Evolutionary conservation across 2,888 invertebrate species (phyloP).

Genomic region (Onchidella celtica): DNA sequence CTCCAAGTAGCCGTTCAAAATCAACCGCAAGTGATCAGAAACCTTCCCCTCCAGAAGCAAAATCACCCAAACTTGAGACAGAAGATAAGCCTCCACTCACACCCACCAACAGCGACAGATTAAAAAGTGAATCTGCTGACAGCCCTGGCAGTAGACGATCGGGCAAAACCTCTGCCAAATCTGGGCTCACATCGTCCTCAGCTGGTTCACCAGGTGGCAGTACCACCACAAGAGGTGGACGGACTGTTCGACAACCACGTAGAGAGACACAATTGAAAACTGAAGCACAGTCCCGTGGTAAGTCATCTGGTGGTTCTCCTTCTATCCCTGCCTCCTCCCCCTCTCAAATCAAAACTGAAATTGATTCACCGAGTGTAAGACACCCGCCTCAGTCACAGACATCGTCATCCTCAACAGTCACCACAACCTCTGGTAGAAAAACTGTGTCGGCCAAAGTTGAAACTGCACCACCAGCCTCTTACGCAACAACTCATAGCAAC

Average conservation of each 20-base stretch:
- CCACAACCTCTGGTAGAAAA: too few species aligned
- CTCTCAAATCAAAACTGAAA: constrained; percentile 17
- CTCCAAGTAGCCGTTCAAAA: neutral
- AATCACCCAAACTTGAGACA: neutral
- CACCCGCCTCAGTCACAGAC: neutral
- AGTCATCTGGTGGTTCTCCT: constrained; percentile 4
- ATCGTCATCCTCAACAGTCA: neutral
- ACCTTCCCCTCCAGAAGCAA: neutral
- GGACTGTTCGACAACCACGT: constrained; percentile 50
- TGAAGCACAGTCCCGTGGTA: constrained; percentile 22
- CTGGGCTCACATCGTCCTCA: neutral
- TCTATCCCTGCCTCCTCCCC: neutral
- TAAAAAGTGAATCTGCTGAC: constrained; percentile 4
- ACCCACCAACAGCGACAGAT: neutral
- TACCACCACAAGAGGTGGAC: constrained; percentile 49
- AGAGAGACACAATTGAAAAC: constrained; percentile 19
- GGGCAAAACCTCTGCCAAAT: neutral
- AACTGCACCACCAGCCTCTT: neutral
- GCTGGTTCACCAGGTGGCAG: neutral
- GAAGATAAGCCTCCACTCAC: neutral
- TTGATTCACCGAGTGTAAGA: neutral
- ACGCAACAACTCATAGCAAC: constrained; percentile 2
- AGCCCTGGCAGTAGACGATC: neutral
- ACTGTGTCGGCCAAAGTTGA: neutral
- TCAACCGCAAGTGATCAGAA: neutral